Evolutionary conservation across 2,888 invertebrate genomes (phyloP).

Genomic region (Ophonus ardosiacus): DNA sequence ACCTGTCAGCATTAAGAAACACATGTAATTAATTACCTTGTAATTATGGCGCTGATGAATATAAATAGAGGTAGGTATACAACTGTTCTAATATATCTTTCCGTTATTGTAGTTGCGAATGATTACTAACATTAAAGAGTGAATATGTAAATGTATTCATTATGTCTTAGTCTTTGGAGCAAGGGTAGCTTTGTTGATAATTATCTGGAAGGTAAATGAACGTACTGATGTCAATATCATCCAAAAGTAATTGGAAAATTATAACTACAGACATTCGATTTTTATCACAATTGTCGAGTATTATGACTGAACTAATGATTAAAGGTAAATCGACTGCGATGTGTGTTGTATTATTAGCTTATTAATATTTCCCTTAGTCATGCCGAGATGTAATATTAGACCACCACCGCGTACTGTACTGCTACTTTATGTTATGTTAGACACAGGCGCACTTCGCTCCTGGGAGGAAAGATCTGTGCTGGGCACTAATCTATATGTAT

Average conservation of each 20-base stretch:
- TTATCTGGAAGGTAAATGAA: neutral
- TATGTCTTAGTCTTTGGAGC: neutral
- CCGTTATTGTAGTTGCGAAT: neutral
- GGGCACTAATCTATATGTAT: too few species aligned
- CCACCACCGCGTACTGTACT: too few species aligned
- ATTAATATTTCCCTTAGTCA: too few species aligned
- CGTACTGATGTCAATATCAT: neutral
- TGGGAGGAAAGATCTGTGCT: too few species aligned
- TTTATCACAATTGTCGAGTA: too few species aligned
- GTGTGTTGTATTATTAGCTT: too few species aligned
- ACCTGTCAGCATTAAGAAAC: slow-evolving; percentile 53
- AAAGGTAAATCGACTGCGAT: too few species aligned
- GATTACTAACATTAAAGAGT: neutral
- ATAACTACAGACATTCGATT: neutral
- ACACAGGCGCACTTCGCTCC: too few species aligned
- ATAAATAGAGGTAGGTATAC: slow-evolving; percentile 9
- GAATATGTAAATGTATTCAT: neutral
- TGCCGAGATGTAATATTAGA: too few species aligned
- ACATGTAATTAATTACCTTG: slow-evolving; percentile 44
- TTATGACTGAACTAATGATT: too few species aligned
- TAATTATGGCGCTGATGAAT: slow-evolving; percentile 24
- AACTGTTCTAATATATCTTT: neutral
- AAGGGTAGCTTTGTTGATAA: neutral
- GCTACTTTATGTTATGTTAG: too few species aligned
- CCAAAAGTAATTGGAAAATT: neutral